These are phyloP conservation scores for Harlomillsia oculata DNA, from an alignment of 1,140 invertebrate species.

Conservation along the genomic window DNA sequence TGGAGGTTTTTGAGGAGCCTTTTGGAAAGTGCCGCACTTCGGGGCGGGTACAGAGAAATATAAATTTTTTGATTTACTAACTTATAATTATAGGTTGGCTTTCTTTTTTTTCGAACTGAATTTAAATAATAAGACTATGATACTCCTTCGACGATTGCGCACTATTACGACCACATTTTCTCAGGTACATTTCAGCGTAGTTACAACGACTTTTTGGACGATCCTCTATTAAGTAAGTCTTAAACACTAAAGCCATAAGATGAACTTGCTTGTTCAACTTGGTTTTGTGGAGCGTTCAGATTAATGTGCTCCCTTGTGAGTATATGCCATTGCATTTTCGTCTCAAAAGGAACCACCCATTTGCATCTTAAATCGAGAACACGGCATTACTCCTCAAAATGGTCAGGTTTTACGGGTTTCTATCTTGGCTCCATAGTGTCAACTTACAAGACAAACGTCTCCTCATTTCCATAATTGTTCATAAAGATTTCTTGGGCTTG, in stretches of 20 bases:
- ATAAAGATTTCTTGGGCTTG: no score
- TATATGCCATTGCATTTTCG: no score
- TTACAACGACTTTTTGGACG: background rate
- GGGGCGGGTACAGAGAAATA: constrained; percentile 27
- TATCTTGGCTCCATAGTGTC: constrained; percentile 13
- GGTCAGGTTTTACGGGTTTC: constrained; percentile 22
- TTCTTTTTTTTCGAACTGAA: constrained; percentile 17
- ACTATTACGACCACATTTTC: background rate
- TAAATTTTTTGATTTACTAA: constrained; percentile 36
- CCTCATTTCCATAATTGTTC: constrained; percentile 17
- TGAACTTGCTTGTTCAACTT: no score
- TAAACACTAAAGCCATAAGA: no score
- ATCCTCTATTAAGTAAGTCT: no score
- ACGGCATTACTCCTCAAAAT: constrained; percentile 10
- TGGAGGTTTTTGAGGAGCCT: no score
- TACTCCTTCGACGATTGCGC: constrained; percentile 8
- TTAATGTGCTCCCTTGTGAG: background rate
- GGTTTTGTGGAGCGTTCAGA: background rate
- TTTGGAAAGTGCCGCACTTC: constrained; percentile 27
- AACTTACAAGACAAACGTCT: constrained; percentile 18
- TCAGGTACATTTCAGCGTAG: background rate
- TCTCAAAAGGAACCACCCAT: constrained; percentile 19
- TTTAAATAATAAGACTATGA: constrained; percentile 32
- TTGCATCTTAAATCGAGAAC: constrained; percentile 22
- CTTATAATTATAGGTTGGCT: constrained; percentile 32